phyloP scores from a whole-genome alignment of 2,113 vertebrate genomes.

The Pterocles burchelli region DNA sequence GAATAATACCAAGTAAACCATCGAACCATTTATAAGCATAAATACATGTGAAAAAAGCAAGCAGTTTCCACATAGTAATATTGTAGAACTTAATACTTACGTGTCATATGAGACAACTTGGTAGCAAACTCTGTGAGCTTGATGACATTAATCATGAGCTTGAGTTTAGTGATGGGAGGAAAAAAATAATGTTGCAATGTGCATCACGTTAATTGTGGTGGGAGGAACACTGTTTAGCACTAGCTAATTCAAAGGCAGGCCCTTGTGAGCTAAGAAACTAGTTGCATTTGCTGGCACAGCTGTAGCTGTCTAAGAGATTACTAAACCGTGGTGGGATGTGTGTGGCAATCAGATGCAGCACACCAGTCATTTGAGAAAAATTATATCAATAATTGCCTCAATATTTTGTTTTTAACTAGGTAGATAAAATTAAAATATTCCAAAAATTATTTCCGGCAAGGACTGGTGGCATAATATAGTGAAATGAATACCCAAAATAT shows the following conservation, averaged over 20 bases:
- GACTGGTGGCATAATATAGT: neutral
- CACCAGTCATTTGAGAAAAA: neutral
- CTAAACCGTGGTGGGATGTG: neutral
- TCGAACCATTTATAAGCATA: neutral
- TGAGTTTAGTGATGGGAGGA: neutral
- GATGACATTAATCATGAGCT: neutral
- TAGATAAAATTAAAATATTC: neutral
- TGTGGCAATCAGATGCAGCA: neutral
- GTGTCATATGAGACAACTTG: neutral
- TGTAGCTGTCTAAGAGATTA: slow-evolving; percentile 9
- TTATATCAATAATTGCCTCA: neutral
- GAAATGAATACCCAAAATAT: neutral
- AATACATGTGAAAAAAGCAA: neutral
- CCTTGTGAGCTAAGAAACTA: neutral
- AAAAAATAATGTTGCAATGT: neutral
- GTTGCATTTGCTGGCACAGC: slow-evolving; percentile 35
- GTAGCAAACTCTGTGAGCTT: neutral
- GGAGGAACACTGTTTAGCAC: slow-evolving; percentile 12
- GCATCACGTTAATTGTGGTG: neutral
- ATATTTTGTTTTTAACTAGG: neutral
- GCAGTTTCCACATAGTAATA: neutral
- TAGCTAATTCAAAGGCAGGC: neutral
- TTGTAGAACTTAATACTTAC: neutral
- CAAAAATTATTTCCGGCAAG: neutral
- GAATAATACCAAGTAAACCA: neutral